Evolutionary conservation across 2,888 invertebrate genomes (phyloP).

Genomic region (Scaptomyza parva): DNA sequence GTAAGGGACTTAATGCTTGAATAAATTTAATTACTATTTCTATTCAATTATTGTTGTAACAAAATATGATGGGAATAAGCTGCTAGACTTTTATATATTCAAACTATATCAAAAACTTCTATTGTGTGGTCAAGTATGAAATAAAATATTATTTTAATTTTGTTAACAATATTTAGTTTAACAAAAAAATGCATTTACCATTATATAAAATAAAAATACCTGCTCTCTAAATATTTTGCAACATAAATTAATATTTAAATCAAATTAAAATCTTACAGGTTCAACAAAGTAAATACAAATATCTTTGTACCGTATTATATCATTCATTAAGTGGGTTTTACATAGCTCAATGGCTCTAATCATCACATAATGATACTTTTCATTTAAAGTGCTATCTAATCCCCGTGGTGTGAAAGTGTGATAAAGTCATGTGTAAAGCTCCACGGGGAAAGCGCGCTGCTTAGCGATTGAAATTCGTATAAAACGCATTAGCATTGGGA

Average conservation of each 20-base stretch:
- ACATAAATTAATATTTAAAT: no score
- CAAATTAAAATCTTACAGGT: background rate
- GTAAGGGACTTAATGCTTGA: background rate
- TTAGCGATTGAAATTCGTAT: slow-evolving; percentile 29
- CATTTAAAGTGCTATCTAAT: slow-evolving; percentile 36
- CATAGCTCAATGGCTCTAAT: slow-evolving; percentile 10
- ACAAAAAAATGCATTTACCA: no score
- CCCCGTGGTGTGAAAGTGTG: slow-evolving; percentile 8
- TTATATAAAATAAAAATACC: no score
- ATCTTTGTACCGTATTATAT: background rate
- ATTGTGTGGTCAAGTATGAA: no score
- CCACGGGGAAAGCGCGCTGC: background rate
- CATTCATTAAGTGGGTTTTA: slow-evolving; percentile 3
- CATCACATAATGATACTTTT: slow-evolving; percentile 14
- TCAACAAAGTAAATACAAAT: background rate
- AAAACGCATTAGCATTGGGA: slow-evolving; percentile 74
- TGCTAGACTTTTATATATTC: no score
- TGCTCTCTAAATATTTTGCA: no score
- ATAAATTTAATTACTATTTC: background rate
- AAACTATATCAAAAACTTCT: no score
- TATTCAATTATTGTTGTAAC: background rate
- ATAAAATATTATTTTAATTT: no score
- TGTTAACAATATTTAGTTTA: no score
- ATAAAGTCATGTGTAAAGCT: slow-evolving; percentile 26
- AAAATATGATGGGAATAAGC: background rate